These are phyloP conservation scores for Lepas anatifera DNA, from an alignment of 2,888 invertebrate genomes.

Conservation along the genomic window DNA sequence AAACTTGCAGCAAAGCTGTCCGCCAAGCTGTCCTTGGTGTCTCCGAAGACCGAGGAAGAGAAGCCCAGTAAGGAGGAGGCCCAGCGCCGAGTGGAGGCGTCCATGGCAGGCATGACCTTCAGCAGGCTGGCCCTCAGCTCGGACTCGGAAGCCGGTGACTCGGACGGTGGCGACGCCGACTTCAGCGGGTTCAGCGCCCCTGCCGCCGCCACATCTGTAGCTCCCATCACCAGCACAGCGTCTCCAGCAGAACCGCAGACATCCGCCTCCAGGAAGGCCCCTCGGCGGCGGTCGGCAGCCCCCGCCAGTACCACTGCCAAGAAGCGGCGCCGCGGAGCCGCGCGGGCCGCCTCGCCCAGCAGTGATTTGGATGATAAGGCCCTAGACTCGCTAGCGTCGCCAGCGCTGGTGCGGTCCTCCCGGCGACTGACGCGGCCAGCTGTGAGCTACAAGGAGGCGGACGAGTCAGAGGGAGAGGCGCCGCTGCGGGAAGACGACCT, in stretches of 20 bases:
- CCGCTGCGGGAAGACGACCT: background rate
- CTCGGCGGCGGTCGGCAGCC: background rate
- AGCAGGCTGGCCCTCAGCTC: conserved; percentile 2
- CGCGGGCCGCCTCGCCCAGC: background rate
- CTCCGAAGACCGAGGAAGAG: background rate
- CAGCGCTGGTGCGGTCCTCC: background rate
- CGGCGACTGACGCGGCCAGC: background rate
- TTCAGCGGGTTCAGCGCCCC: background rate
- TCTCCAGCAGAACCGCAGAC: too few relatives aligned
- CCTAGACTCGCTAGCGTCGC: background rate
- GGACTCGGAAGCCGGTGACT: background rate
- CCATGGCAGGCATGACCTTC: background rate
- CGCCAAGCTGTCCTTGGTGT: too few relatives aligned
- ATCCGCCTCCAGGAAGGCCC: background rate
- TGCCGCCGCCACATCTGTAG: background rate
- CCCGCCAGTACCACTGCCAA: background rate
- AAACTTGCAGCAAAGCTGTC: background rate
- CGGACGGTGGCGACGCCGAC: background rate
- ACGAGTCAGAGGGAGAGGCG: background rate
- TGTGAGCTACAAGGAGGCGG: background rate
- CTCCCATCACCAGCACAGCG: too few relatives aligned
- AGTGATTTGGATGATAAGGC: too few relatives aligned
- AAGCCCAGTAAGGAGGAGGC: background rate
- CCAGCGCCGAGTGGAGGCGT: background rate
- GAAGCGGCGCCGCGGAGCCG: background rate